Conservation (phyloP, 1,140 invertebrate species). For the Pachypsylla venusta region DNA sequence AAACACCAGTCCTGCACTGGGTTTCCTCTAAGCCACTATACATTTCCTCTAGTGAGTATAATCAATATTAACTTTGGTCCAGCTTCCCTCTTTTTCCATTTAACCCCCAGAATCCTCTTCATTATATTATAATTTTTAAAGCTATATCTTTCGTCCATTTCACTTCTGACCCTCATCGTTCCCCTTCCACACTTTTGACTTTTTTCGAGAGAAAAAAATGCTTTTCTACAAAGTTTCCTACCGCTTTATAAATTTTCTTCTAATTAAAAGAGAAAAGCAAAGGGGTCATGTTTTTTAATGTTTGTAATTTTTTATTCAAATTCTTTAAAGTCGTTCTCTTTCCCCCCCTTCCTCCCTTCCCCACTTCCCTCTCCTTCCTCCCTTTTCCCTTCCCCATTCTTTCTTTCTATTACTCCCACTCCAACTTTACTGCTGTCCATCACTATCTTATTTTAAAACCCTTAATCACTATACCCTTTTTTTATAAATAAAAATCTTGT, state of each 20-base stretch:
- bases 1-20: too few species aligned
- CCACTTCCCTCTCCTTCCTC: too few species aligned
- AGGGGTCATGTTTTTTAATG: slow-evolving; percentile 9
- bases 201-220: not conserved
- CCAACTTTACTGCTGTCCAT: too few species aligned
- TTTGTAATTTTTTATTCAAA: slow-evolving; percentile 9
- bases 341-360: too few species aligned
- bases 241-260: slow-evolving; percentile 9
- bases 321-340: not conserved
- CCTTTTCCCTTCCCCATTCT: too few species aligned
- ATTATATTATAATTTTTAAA: not conserved
- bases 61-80: not conserved
- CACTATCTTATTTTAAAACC: too few species aligned
- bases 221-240: slow-evolving; percentile 7
- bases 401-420: too few species aligned
- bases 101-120: not conserved
- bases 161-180: not conserved
- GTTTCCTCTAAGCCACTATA: too few species aligned
- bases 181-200: not conserved
- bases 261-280: slow-evolving; percentile 5
- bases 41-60: too few species aligned
- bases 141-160: not conserved
- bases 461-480: too few species aligned
- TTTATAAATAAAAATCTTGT: too few species aligned
- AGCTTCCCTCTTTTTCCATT: not conserved